Evolutionary conservation across 1,140 invertebrate species (phyloP).

Genomic region (Lutraria rhynchaena): DNA sequence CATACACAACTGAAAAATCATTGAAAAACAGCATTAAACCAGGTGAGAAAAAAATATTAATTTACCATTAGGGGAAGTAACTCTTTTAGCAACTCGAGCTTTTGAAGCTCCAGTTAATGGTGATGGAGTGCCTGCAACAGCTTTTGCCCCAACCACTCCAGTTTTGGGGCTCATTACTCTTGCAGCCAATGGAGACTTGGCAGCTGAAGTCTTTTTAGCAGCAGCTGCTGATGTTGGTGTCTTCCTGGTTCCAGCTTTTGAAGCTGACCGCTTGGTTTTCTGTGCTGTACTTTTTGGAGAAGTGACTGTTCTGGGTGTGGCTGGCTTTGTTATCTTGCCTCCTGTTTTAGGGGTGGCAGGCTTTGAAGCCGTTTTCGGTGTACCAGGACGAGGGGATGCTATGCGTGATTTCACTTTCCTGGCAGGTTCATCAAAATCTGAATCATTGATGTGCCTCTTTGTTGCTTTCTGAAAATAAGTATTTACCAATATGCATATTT

Average conservation of each 20-base stretch:
- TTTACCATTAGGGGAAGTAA: conserved; percentile 36
- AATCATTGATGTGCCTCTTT: conserved; percentile 59
- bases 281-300: conserved; percentile 24
- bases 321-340: neutral
- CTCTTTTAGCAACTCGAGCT: neutral
- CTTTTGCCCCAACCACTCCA: conserved; percentile 25
- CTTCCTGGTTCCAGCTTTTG: neutral
- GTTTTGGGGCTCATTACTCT: neutral
- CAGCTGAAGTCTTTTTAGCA: neutral
- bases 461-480: conserved; percentile 60
- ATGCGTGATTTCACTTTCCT: conserved; percentile 16
- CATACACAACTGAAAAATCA: too few relatives aligned
- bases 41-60: too few relatives aligned
- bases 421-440: conserved; percentile 9
- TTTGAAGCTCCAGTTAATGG: conserved; percentile 1
- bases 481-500: too few relatives aligned
- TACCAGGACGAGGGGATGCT: conserved; percentile 20
- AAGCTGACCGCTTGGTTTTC: conserved; percentile 30
- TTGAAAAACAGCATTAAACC: too few relatives aligned
- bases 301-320: conserved; percentile 26
- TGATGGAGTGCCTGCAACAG: conserved; percentile 22
- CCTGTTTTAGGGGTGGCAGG: conserved; percentile 19
- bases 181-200: conserved; percentile 1
- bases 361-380: conserved; percentile 13
- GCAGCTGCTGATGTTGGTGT: conserved; percentile 17